phyloP scores from a whole-genome alignment of 2,797 vertebrate species.

The Threskiornis aethiopicus region DNA sequence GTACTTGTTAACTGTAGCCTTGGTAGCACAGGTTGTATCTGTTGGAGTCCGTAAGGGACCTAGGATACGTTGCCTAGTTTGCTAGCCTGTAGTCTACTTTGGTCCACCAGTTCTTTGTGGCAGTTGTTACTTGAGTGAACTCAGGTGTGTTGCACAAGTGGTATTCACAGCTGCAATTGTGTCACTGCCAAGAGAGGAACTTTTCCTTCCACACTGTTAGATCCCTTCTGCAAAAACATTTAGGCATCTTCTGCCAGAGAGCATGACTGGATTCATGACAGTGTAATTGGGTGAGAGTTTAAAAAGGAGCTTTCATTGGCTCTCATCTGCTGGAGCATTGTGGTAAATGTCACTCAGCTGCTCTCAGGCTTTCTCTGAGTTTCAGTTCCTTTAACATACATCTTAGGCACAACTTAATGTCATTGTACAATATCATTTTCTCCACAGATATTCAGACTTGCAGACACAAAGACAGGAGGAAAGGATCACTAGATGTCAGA shows the following conservation, averaged over 20 bases:
- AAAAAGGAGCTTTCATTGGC: background rate
- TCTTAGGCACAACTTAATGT: background rate
- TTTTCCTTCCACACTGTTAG: background rate
- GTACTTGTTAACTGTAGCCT: background rate
- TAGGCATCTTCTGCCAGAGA: background rate
- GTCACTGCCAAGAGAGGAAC: background rate
- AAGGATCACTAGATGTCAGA: slow-evolving; percentile 93
- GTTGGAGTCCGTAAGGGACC: background rate
- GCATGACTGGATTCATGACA: background rate
- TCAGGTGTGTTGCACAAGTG: background rate
- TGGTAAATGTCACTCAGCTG: background rate
- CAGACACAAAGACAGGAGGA: slow-evolving; percentile 93
- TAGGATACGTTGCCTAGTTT: background rate
- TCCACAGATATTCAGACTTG: slow-evolving; percentile 87
- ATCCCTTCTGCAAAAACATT: background rate
- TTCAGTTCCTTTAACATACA: background rate
- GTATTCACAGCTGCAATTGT: background rate
- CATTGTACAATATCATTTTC: background rate
- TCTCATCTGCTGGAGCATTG: background rate
- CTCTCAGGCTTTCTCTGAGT: background rate
- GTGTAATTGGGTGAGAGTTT: background rate
- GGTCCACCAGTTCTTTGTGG: background rate
- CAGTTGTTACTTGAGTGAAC: background rate
- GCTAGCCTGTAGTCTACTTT: background rate
- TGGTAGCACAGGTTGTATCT: background rate